Evolutionary conservation across 64 coral and sea anemone genomes (phyloP), one percentile per base, ranked within the genome.

Genomic region (Porites lutea): DNA sequence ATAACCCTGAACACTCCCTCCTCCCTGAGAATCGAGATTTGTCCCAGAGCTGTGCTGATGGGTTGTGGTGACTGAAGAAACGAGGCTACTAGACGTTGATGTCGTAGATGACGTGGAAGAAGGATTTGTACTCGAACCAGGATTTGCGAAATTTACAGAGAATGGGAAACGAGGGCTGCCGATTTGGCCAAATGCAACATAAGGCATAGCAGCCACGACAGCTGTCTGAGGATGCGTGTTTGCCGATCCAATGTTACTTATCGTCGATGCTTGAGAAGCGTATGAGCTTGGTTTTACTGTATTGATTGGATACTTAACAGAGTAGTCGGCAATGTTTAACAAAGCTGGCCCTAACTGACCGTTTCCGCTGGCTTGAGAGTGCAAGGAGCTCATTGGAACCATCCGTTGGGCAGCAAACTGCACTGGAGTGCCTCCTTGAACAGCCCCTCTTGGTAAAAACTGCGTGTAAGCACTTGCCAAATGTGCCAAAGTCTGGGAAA

Each of bases 391-490:
- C 95, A 97, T 91, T 50, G 93, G 88, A 77, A 94, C 75, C 95
- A 97, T 94, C 16, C 62, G 64, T 63, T 90, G 92, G 18, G 93
- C 93, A 8, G 95, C 90, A 75, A 97, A 85, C 75, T 97, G 95
- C 27, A 97, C 48, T 20, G 88, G 95, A 13, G 87, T 87, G 43
- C 75, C 79, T 18, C 72, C 71, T 45, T 75, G 91, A 43, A 69
- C 88, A 61, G 79, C 27, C 37, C 88, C 88, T n/a, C 65, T 82
- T 15, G 88, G 71, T 13, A 83, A 65, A 88, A 94, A 97, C 27
- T 92, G 92, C 37, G 93, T 91, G 87, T 97, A 97, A 13, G 95
- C 95, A 91, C 93, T 97, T 49, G 95, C 95, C 79, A 97, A 77
- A 74, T 97, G 95, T 74, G 95, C 95, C 58, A 97, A 66, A 4